Percentiles rank a stretch among this genome's conserved stretches.
Conservation (phyloP, 2,113 vertebrate genomes). For the Lates calcarifer region DNA sequence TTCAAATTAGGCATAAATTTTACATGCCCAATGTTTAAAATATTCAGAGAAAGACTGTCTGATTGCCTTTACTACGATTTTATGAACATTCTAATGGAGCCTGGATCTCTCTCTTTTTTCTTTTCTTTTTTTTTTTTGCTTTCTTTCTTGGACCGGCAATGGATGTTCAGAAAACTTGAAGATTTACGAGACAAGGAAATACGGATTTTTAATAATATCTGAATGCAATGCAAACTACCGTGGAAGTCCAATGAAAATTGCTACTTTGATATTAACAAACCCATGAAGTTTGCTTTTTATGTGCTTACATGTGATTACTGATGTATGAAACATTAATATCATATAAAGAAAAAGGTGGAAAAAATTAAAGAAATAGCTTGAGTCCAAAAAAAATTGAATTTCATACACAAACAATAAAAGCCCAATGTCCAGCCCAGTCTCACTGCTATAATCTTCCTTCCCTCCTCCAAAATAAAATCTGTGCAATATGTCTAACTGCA, state of each 20-base stretch:
- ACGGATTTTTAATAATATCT: constrained; percentile 75
- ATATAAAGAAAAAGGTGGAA: not conserved
- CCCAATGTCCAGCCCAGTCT: constrained; percentile 27
- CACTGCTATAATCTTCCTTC: constrained; percentile 22
- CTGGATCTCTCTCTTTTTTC: constrained; percentile 48
- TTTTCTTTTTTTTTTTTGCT: constrained; percentile 64
- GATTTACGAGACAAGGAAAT: constrained; percentile 75
- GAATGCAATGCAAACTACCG: constrained; percentile 62
- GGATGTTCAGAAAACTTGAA: constrained; percentile 80
- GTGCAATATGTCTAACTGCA: constrained; percentile 49
- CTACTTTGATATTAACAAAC: constrained; percentile 61
- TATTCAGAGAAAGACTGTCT: constrained; percentile 97
- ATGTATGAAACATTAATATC: constrained; percentile 34
- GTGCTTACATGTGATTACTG: constrained; percentile 9
- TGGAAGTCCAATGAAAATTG: constrained; percentile 63
- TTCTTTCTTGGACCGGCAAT: constrained; percentile 75
- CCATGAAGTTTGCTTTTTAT: constrained; percentile 27
- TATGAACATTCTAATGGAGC: constrained; percentile 94
- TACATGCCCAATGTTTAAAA: constrained; percentile 99
- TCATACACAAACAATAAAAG: constrained; percentile 43
- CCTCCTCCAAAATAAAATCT: constrained; percentile 54
- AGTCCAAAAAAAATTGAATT: not conserved
- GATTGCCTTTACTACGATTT: constrained; percentile 95
- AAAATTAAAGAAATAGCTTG: constrained; percentile 4
- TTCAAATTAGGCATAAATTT: constrained; percentile 99